A percentile compares a stretch with the other conserved stretches of the same genome.
phyloP scores from a whole-genome alignment of 1,140 invertebrate species.

The Zaprionus vittiger region DNA sequence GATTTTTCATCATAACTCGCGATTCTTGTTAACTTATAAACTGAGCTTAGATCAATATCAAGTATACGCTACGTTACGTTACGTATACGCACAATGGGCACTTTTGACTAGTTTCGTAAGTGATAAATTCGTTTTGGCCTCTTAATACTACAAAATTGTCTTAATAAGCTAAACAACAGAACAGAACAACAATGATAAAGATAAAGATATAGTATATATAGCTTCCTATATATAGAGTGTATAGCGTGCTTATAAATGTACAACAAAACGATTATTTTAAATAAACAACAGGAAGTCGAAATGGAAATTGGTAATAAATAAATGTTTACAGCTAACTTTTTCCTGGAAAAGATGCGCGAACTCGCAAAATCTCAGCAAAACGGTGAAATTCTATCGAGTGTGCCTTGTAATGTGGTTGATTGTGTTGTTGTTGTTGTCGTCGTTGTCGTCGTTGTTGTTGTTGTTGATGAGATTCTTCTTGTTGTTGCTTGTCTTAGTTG shows the following conservation, averaged over 20 bases:
- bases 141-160: constrained; percentile 24
- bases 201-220: constrained; percentile 25
- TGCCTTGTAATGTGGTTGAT: constrained; percentile 23
- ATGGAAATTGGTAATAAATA: constrained; percentile 31
- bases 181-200: constrained; percentile 60
- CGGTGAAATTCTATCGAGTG: constrained; percentile 21
- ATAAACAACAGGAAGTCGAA: constrained; percentile 49
- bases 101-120: constrained; percentile 64
- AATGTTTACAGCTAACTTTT: constrained; percentile 66
- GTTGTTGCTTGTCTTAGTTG: constrained; percentile 58
- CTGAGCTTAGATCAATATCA: constrained; percentile 59
- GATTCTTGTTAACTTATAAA: constrained; percentile 30
- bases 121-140: constrained; percentile 37
- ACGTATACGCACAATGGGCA: constrained; percentile 73
- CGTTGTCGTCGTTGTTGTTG: constrained; percentile 15
- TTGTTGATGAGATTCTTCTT: constrained; percentile 15
- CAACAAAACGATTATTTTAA: constrained; percentile 28
- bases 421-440: constrained; percentile 16
- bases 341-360: constrained; percentile 43
- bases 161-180: constrained; percentile 34
- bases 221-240: constrained; percentile 14
- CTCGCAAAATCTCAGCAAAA: constrained; percentile 16
- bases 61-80: constrained; percentile 61
- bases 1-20: constrained; percentile 72
- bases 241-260: constrained; percentile 24